Evolutionary conservation across 2,113 vertebrate species (phyloP).

Genomic region (Heterotilapia buettikoferi): DNA sequence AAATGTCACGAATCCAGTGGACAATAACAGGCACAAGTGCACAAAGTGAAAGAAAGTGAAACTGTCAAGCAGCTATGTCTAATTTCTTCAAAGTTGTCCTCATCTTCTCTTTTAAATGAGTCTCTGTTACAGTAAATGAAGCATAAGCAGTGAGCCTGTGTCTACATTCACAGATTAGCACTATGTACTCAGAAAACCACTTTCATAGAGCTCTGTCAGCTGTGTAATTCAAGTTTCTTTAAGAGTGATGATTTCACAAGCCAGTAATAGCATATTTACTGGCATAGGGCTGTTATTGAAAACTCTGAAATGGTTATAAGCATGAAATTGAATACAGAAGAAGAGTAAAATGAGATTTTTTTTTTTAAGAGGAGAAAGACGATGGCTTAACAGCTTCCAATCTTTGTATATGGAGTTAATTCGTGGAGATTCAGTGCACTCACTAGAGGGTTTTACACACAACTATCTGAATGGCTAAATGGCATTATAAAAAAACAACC

Average conservation of each 20-base stretch:
- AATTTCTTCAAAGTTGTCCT: slow-evolving; percentile 24
- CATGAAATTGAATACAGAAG: slow-evolving; percentile 65
- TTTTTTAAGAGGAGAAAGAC: neutral
- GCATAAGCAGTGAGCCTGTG: slow-evolving; percentile 32
- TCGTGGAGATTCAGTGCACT: neutral
- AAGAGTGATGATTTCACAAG: slow-evolving; percentile 58
- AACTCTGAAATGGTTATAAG: slow-evolving; percentile 47
- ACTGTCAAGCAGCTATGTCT: slow-evolving; percentile 3
- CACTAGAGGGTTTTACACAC: neutral
- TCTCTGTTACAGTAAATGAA: slow-evolving; percentile 56
- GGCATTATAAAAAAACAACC: slow-evolving; percentile 5
- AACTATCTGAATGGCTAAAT: neutral
- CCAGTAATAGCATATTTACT: slow-evolving; percentile 60
- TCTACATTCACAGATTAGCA: slow-evolving; percentile 58
- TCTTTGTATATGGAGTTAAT: slow-evolving; percentile 23
- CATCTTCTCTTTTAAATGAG: slow-evolving; percentile 21
- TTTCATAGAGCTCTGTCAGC: slow-evolving; percentile 51
- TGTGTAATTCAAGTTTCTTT: slow-evolving; percentile 64
- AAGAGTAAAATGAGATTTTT: slow-evolving; percentile 4
- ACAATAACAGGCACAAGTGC: neutral
- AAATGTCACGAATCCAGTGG: neutral
- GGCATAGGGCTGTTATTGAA: slow-evolving; percentile 46
- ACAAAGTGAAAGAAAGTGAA: neutral
- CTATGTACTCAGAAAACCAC: slow-evolving; percentile 31
- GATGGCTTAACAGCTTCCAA: neutral